Evolutionary conservation across 2,797 vertebrate genomes (phyloP).

Genomic region (Chanos chanos): DNA sequence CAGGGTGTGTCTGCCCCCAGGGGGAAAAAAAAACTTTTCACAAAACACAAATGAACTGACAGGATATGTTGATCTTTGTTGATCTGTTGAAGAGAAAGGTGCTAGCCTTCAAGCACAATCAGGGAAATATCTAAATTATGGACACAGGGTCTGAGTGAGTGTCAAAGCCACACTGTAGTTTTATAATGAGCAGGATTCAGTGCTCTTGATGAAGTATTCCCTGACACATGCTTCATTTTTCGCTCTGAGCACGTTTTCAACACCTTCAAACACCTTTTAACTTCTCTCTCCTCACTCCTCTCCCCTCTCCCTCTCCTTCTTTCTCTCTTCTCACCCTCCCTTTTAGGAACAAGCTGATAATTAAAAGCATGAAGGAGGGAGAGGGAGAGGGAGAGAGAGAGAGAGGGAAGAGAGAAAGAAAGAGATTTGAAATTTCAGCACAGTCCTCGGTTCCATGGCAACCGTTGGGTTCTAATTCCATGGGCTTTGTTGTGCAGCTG

Average conservation of each 20-base stretch:
- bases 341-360: constrained; percentile 56
- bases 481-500: constrained; percentile 66
- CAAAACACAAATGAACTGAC: too few species aligned
- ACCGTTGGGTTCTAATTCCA: constrained; percentile 64
- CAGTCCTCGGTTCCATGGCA: constrained; percentile 59
- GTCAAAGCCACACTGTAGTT: too few species aligned
- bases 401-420: too few species aligned
- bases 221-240: background rate
- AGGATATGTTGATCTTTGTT: too few species aligned
- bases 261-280: constrained; percentile 49
- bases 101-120: too few species aligned
- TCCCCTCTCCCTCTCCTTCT: constrained; percentile 11
- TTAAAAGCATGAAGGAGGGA: constrained; percentile 47
- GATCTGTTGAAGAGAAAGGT: too few species aligned
- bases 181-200: too few species aligned
- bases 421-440: constrained; percentile 56
- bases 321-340: background rate
- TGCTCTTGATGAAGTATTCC: constrained; percentile 17
- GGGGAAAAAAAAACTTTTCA: too few species aligned
- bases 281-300: constrained; percentile 26
- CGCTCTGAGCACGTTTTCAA: constrained; percentile 15
- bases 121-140: too few species aligned
- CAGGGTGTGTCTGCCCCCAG: too few species aligned
- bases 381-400: constrained; percentile 41
- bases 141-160: too few species aligned